Percentiles rank a stretch among this genome's conserved stretches.
phyloP scores from a whole-genome alignment of 2,888 invertebrate species.

The Drosophila flavopinicola region DNA sequence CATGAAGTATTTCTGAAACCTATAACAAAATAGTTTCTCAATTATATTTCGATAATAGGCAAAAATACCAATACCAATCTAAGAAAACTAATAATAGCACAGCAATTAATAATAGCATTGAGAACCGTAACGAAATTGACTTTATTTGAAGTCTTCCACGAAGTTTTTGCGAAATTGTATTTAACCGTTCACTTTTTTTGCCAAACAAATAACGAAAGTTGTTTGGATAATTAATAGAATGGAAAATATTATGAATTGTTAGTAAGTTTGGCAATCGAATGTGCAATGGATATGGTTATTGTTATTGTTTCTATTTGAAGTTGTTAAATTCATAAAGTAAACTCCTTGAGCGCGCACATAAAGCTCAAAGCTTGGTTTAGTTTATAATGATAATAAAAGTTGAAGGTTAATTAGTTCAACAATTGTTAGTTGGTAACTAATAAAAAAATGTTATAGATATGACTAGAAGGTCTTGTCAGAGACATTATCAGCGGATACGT shows the following conservation, averaged over 20 bases:
- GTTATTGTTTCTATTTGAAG: neutral
- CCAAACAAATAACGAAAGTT: conserved; percentile 64
- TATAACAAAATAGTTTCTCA: conserved; percentile 2
- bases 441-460: conserved; percentile 9
- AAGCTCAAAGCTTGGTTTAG: conserved; percentile 10
- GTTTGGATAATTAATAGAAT: conserved; percentile 71
- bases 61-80: neutral
- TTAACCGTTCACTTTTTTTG: conserved; percentile 62
- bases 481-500: conserved; percentile 28
- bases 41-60: conserved; percentile 1
- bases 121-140: conserved; percentile 19
- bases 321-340: conserved; percentile 20
- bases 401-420: conserved; percentile 42
- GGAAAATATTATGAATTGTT: conserved; percentile 51
- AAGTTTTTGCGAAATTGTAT: conserved; percentile 36
- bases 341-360: conserved; percentile 16
- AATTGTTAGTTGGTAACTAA: conserved; percentile 4
- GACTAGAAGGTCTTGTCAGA: neutral
- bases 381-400: conserved; percentile 9
- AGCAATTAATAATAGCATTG: conserved; percentile 8
- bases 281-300: conserved; percentile 23
- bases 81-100: neutral
- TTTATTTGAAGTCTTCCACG: conserved; percentile 21
- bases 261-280: conserved; percentile 38
- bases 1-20: neutral